Evolutionary conservation across 2,797 vertebrate species (phyloP).

Genomic region (Lithobates pipiens): DNA sequence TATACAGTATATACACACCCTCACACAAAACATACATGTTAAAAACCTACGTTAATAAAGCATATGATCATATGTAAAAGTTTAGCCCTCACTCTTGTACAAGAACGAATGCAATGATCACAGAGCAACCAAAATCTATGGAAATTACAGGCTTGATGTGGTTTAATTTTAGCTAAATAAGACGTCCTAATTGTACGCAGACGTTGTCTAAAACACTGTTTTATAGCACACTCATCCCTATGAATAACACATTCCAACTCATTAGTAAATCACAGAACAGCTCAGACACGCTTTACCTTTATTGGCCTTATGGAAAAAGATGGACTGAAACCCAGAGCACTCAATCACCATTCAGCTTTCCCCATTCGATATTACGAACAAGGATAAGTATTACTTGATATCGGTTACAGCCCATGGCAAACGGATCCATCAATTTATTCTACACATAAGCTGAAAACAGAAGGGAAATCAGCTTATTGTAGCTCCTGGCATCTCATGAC

Average conservation of each 20-base stretch:
- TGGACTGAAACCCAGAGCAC: not conserved
- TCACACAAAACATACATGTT: too few relatives aligned
- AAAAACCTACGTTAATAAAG: not conserved
- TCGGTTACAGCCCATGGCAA: not conserved
- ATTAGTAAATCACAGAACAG: not conserved
- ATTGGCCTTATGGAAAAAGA: not conserved
- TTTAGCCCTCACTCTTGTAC: not conserved
- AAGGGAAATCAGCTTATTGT: too few relatives aligned
- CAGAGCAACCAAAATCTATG: constrained; percentile 2
- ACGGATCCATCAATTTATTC: not conserved
- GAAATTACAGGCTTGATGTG: constrained; percentile 21
- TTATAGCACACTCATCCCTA: not conserved
- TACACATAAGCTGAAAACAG: not conserved
- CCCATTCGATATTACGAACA: too few relatives aligned
- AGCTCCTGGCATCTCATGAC: too few relatives aligned
- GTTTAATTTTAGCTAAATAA: constrained; percentile 23
- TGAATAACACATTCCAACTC: constrained; percentile 1
- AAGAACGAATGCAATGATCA: constrained; percentile 9
- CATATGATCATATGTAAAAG: not conserved
- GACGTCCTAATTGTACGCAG: not conserved
- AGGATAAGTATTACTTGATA: too few relatives aligned
- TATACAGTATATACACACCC: too few relatives aligned
- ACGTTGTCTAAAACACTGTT: not conserved
- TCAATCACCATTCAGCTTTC: not conserved
- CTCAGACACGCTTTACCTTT: not conserved